Percentiles rank a stretch among this genome's conserved stretches.
Conservation (phyloP, 2,888 invertebrate species). For the Craniophora ligustri region DNA sequence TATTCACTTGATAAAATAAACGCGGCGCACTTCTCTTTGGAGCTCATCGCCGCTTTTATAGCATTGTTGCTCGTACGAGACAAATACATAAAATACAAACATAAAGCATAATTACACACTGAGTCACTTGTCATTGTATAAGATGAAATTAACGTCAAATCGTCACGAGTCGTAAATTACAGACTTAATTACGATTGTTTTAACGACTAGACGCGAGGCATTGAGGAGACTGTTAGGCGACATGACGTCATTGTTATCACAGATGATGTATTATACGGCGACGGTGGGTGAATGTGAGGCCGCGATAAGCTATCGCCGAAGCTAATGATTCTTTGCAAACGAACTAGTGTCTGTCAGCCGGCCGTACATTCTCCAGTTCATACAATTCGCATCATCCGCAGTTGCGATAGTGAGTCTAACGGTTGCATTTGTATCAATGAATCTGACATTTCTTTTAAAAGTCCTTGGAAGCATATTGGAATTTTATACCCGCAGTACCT, state of each 20-base stretch:
- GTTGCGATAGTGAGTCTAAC: conserved; percentile 34
- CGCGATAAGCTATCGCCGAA: conserved; percentile 65
- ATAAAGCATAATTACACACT: conserved; percentile 59
- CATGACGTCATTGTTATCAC: conserved; percentile 70
- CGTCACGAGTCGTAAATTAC: conserved; percentile 72
- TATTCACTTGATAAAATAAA: conserved; percentile 41
- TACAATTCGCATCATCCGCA: conserved; percentile 37
- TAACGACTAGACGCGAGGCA: conserved; percentile 68
- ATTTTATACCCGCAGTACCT: conserved; percentile 5
- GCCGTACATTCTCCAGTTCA: conserved; percentile 52
- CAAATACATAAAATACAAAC: conserved; percentile 40
- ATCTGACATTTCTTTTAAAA: conserved; percentile 23
- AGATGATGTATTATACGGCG: conserved; percentile 69
- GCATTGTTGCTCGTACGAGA: conserved; percentile 24
- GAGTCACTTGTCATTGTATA: conserved; percentile 68
- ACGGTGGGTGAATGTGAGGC: conserved; percentile 51
- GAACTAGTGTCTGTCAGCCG: conserved; percentile 58
- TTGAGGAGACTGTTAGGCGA: conserved; percentile 63
- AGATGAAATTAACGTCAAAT: conserved; percentile 68
- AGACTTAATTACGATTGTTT: conserved; percentile 78
- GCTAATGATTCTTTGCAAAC: conserved; percentile 68
- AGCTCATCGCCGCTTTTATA: conserved; percentile 41
- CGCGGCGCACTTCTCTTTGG: conserved; percentile 19
- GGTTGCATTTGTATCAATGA: conserved; percentile 31
- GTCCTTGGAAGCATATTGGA: conserved; percentile 3